Evolutionary conservation across 2,797 vertebrate genomes (phyloP).

Genomic region (Cossypha niveicapilla): DNA sequence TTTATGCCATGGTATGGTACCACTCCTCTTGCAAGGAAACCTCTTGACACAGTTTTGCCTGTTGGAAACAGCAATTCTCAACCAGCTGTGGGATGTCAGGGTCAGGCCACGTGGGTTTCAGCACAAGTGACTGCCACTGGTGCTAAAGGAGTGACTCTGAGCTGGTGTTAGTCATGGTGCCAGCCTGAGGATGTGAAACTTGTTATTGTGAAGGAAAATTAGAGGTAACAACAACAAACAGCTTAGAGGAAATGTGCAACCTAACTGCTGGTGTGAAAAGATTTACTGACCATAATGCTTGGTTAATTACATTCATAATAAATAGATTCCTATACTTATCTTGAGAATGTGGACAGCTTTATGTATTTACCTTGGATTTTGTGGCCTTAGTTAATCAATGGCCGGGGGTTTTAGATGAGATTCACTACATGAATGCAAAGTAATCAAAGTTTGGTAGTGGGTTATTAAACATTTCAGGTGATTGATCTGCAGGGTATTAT

Average conservation of each 20-base stretch:
- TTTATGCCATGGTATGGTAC: not conserved
- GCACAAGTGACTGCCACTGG: not conserved
- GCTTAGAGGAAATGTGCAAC: not conserved
- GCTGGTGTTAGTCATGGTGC: not conserved
- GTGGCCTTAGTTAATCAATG: slow-evolving; percentile 36
- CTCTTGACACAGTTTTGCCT: not conserved
- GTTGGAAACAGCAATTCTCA: not conserved
- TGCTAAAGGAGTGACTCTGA: not conserved
- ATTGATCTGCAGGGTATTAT: not conserved
- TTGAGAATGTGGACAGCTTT: slow-evolving; percentile 25
- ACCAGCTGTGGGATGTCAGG: not conserved
- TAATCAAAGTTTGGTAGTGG: slow-evolving; percentile 26
- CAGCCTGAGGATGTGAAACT: not conserved
- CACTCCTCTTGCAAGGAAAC: not conserved
- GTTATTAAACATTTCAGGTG: slow-evolving; percentile 32
- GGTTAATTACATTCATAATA: slow-evolving; percentile 33
- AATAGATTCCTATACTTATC: slow-evolving; percentile 5
- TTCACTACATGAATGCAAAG: not conserved
- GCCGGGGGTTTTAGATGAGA: slow-evolving; percentile 3
- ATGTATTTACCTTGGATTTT: slow-evolving; percentile 40
- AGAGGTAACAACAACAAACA: not conserved
- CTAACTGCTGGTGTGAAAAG: slow-evolving; percentile 13
- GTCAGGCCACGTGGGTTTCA: rapidly evolving
- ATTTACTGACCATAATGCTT: slow-evolving; percentile 3
- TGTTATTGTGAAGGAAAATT: not conserved